Percentiles rank a stretch among this genome's conserved stretches.
Evolutionary conservation across 1,140 invertebrate species (phyloP).

Genomic region (Sitobion miscanthi): DNA sequence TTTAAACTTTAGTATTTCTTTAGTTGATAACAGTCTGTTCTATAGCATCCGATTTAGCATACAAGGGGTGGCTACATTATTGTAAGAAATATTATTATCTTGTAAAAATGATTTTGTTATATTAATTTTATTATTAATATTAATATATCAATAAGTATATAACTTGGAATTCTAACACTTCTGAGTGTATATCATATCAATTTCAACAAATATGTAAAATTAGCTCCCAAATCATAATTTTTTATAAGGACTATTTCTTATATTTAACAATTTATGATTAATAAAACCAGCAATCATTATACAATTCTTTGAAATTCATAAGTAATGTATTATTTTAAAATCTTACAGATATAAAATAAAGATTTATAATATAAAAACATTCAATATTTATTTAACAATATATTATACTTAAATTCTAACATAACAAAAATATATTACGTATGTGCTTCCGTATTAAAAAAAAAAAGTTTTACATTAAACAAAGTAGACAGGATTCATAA

Average conservation of each 20-base stretch:
- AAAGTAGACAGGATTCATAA: not conserved
- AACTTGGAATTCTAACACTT: not conserved
- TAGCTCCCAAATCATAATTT: not conserved
- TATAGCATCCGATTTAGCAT: not conserved
- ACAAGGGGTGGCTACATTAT: not conserved
- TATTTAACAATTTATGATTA: not conserved
- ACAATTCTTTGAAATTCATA: not conserved
- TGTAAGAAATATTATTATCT: no score
- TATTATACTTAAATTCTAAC: not conserved
- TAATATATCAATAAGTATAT: no score
- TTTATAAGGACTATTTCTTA: not conserved
- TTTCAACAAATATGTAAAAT: not conserved
- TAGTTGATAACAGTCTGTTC: not conserved
- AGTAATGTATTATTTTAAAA: not conserved
- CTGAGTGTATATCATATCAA: not conserved
- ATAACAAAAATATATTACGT: not conserved
- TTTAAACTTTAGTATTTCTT: not conserved
- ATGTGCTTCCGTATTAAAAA: not conserved
- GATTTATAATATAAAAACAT: not conserved
- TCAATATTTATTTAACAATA: conserved; percentile 1
- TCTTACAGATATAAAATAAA: not conserved
- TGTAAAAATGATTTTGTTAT: no score
- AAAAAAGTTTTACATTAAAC: not conserved
- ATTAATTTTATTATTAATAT: no score
- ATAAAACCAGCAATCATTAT: not conserved